phyloP scores from a whole-genome alignment of 2,888 invertebrate genomes.

The Embidobia sp. region DNA sequence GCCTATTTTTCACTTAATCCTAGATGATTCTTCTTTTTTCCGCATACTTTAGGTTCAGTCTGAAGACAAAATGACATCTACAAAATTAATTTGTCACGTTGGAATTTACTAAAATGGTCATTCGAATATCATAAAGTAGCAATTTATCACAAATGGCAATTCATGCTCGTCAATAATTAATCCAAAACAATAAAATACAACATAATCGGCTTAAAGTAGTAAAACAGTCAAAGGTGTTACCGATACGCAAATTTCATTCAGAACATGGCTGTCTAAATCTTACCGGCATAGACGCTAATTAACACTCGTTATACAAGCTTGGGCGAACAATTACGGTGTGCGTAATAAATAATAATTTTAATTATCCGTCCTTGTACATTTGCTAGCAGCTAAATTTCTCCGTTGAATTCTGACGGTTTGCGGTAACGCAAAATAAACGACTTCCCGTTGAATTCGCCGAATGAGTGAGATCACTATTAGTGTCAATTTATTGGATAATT shows the following conservation, averaged over 20 bases:
- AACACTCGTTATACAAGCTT: slow-evolving; percentile 70
- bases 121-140: no score
- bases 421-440: slow-evolving; percentile 50
- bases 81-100: no score
- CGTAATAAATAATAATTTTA: slow-evolving; percentile 74
- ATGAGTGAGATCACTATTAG: slow-evolving; percentile 39
- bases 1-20: no score
- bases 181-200: no score
- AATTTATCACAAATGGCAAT: no score
- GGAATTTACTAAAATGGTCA: no score
- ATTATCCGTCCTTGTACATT: slow-evolving; percentile 67
- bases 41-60: no score
- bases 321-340: slow-evolving; percentile 67
- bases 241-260: slow-evolving; percentile 4
- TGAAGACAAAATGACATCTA: no score
- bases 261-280: slow-evolving; percentile 33
- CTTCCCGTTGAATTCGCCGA: slow-evolving; percentile 21
- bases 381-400: slow-evolving; percentile 68
- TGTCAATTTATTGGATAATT: slow-evolving; percentile 53
- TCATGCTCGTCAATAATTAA: no score
- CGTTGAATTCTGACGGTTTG: slow-evolving; percentile 43
- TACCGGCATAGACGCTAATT: slow-evolving; percentile 69
- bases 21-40: no score
- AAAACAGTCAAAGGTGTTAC: slow-evolving; percentile 7
- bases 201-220: no score